Evolutionary conservation across 2,888 invertebrate species (phyloP).

Genomic region (Gortyna flavago): DNA sequence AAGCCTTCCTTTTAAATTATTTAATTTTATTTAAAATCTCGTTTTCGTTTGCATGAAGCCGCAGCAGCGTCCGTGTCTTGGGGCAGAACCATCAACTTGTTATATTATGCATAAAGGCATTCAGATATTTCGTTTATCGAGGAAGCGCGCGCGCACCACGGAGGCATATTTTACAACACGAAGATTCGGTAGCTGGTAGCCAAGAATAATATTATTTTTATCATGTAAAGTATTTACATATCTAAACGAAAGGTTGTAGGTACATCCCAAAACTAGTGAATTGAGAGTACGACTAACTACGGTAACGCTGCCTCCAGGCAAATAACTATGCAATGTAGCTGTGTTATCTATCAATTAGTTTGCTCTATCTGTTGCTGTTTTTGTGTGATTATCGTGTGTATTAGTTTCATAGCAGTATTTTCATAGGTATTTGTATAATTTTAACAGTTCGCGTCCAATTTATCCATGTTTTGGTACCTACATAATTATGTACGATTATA

Average conservation of each 20-base stretch:
- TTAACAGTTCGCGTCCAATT: neutral
- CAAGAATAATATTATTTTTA: conserved; percentile 23
- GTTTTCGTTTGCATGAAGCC: conserved; percentile 79
- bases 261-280: conserved; percentile 8
- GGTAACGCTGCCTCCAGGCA: conserved; percentile 3
- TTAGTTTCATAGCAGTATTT: neutral
- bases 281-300: neutral
- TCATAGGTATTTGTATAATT: neutral
- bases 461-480: neutral
- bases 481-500: neutral
- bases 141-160: conserved; percentile 67
- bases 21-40: conserved; percentile 70
- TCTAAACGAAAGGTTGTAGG: conserved; percentile 25
- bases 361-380: neutral
- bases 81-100: conserved; percentile 64
- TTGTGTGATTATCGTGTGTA: neutral
- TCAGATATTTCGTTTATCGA: conserved; percentile 55
- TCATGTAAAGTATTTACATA: conserved; percentile 36
- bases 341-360: conserved; percentile 5
- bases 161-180: conserved; percentile 75
- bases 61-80: conserved; percentile 81
- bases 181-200: conserved; percentile 68
- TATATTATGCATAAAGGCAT: conserved; percentile 46
- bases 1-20: conserved; percentile 57
- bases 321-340: conserved; percentile 8